These are phyloP conservation scores for Agriopis leucophaearia DNA, from an alignment of 2,888 invertebrate species.

Conservation along the genomic window DNA sequence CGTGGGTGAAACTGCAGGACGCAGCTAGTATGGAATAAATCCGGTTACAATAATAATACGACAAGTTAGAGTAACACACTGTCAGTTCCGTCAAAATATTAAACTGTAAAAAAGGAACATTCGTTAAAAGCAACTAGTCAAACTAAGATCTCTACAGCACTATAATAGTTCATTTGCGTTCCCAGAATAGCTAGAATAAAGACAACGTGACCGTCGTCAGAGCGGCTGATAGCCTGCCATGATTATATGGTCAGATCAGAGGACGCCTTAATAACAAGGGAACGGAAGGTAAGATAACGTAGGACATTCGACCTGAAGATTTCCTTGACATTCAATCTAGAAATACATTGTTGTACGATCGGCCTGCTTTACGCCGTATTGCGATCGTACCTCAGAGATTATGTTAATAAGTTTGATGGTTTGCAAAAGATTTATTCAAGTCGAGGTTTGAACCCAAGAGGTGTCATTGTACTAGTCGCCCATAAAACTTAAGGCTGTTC, in stretches of 20 bases:
- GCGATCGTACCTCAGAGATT: background rate
- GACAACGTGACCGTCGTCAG: conserved; percentile 18
- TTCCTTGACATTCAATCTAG: background rate
- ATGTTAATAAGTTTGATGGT: background rate
- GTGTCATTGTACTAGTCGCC: too few relatives aligned
- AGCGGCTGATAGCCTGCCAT: background rate
- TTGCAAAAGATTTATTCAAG: background rate
- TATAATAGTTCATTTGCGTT: conserved; percentile 1
- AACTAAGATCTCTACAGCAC: background rate
- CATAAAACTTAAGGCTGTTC: too few relatives aligned
- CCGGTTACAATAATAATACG: too few relatives aligned
- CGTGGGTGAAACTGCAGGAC: too few relatives aligned
- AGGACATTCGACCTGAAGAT: background rate
- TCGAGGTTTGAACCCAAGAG: too few relatives aligned
- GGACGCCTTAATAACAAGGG: background rate
- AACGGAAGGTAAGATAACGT: conserved; percentile 9
- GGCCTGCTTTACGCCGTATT: background rate
- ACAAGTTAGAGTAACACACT: too few relatives aligned
- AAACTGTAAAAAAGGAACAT: background rate
- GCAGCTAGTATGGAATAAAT: too few relatives aligned
- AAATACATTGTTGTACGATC: background rate
- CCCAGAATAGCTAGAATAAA: conserved; percentile 6
- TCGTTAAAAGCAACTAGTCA: background rate
- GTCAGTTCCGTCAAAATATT: too few relatives aligned
- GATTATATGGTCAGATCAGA: conserved; percentile 15